Evolutionary conservation across 2,797 vertebrate species (phyloP).

Genomic region (Falco peregrinus): DNA sequence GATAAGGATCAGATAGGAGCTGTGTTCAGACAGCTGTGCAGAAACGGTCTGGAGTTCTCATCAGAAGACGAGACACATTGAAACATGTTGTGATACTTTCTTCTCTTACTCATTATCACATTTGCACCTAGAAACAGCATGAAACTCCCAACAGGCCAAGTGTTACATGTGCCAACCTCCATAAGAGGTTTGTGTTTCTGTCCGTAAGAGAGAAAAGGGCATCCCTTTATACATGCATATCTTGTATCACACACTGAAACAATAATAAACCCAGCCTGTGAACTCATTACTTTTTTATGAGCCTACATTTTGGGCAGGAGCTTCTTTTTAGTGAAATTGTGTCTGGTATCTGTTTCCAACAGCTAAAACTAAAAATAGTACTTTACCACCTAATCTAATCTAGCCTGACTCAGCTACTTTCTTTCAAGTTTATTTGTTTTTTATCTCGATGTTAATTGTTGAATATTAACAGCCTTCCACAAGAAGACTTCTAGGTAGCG

Average conservation of each 20-base stretch:
- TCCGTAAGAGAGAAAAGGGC: not conserved
- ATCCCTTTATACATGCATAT: not conserved
- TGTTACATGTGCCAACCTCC: not conserved
- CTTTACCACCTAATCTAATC: not conserved
- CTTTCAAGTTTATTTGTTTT: not conserved
- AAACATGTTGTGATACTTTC: not conserved
- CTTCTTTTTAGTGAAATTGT: not conserved
- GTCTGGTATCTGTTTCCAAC: not conserved
- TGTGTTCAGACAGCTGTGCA: not conserved
- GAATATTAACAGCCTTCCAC: not conserved
- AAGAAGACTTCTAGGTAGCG: not conserved
- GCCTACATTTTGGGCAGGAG: not conserved
- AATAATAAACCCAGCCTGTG: not conserved
- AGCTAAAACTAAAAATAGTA: not conserved
- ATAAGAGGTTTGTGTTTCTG: too few species aligned
- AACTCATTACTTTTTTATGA: not conserved
- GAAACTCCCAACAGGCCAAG: not conserved
- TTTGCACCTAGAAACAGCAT: not conserved
- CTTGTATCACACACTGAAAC: not conserved
- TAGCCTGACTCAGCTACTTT: slow-evolving; percentile 3
- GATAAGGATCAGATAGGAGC: not conserved
- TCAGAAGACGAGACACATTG: not conserved
- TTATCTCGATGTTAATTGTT: not conserved
- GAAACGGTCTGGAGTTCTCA: not conserved
- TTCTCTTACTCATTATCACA: not conserved